Evolutionary conservation across 2,113 vertebrate species (phyloP), one percentile per base, ranked within the genome.

Genomic region (Crotalus helleri): DNA sequence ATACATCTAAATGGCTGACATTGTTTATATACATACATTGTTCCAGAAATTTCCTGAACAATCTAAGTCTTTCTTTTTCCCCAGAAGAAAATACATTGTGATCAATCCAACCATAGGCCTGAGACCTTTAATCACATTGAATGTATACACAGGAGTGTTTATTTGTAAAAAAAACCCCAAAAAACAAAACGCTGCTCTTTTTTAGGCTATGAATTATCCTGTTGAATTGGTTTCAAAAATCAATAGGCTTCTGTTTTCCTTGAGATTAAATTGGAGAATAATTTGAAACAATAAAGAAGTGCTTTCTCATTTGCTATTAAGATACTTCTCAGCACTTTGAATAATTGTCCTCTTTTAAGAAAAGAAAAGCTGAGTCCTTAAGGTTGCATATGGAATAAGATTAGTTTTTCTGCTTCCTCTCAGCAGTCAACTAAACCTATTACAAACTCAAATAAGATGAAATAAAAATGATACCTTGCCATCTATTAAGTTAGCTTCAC

Each of bases 401-500:
- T 90, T 69, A 64, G 74, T 85, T 33, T 90, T 85, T 90, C 88
- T 24, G 9, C 57, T 55, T 92, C 61, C 19, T n/a, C 49, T 92
- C 58, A 92, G 64, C n/a, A 92, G 74, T 57, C 44, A 44, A 55
- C 54, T 11, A 26, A 94, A 49, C 57, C 87, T 81, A 94, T 94
- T 94, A 92, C 44, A 90, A 61, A 55, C 87, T 64, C 46, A 89
- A 90, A 69, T 44, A 74, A 86, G 87, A 64, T 64, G 7, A 33
- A 92, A 64, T 87, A 64, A 92, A 81, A 90, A 86, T 69, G 61
- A 26, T 69, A 81, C 86, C 90, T 91, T 88, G 91, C 58, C 90
- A 85, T 87, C 91, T 92, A 92, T 90, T 90, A 92, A 92, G 5
- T 61, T 93, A 64, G 24, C 55, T 89, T 86, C 89, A 81, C 51